These are phyloP conservation scores for Lepidochitona cinerea DNA, from an alignment of 2,888 invertebrate genomes.

Conservation along the genomic window DNA sequence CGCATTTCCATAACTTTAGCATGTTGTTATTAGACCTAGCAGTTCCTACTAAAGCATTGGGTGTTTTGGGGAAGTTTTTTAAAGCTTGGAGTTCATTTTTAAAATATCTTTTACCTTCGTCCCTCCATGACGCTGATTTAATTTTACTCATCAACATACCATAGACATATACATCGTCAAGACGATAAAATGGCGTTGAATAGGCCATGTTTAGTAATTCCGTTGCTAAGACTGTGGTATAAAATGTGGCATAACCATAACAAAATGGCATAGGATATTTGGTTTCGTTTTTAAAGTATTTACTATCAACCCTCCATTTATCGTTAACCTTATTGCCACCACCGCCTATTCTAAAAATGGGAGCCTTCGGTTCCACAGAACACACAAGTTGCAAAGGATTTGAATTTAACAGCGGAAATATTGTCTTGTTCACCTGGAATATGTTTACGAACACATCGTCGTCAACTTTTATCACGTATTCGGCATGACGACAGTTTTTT, in stretches of 20 bases:
- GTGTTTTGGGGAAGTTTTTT: neutral
- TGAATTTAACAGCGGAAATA: neutral
- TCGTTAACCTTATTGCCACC: neutral
- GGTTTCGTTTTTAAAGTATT: neutral
- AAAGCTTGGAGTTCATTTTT: neutral
- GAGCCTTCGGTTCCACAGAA: neutral
- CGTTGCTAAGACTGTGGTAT: constrained; percentile 20
- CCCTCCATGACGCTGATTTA: neutral
- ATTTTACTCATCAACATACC: constrained; percentile 28
- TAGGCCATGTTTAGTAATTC: constrained; percentile 27
- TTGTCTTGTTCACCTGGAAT: neutral
- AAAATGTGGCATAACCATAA: constrained; percentile 31
- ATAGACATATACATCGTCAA: constrained; percentile 43
- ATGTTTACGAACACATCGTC: constrained; percentile 7
- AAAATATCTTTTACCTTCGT: neutral
- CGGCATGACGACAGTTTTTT: neutral
- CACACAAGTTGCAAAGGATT: neutral
- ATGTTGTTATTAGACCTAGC: neutral
- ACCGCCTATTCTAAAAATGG: neutral
- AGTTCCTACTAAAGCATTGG: neutral
- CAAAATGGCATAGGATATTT: constrained; percentile 35
- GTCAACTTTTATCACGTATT: constrained; percentile 6
- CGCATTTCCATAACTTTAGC: neutral
- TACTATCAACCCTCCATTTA: neutral
- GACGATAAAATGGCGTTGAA: constrained; percentile 40